Conservation (phyloP, 2,113 vertebrate species). For the Megaceryle torquata region DNA sequence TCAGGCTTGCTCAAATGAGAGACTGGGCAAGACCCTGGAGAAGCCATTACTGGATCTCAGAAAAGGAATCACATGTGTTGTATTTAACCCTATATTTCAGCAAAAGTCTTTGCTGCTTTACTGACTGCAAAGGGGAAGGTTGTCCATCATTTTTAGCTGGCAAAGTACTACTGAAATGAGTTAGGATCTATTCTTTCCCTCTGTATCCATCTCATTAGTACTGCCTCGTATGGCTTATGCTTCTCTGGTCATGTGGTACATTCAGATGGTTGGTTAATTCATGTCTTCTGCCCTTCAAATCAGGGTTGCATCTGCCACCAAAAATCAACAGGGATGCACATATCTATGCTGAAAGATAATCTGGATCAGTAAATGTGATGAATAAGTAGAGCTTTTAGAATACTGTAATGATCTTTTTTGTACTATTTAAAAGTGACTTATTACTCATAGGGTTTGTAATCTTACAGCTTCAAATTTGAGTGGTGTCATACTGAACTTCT, state of each 20-base stretch:
- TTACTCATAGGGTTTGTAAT: constrained; percentile 21
- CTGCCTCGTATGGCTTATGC: background rate
- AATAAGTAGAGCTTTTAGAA: constrained; percentile 45
- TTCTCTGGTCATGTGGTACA: constrained; percentile 37
- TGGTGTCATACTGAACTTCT: background rate
- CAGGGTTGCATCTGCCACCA: constrained; percentile 32
- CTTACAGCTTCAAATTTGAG: background rate
- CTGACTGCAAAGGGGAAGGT: background rate
- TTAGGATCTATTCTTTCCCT: constrained; percentile 51
- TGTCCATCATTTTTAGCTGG: constrained; percentile 1
- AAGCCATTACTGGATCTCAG: background rate
- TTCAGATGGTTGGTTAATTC: constrained; percentile 60
- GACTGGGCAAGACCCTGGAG: background rate
- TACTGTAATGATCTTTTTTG: constrained; percentile 31
- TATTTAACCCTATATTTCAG: background rate
- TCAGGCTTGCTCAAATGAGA: background rate
- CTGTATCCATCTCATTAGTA: constrained; percentile 33
- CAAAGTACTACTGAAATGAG: constrained; percentile 22
- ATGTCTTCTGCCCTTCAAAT: constrained; percentile 61
- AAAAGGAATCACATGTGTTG: background rate
- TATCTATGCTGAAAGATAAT: constrained; percentile 53
- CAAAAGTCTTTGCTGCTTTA: background rate
- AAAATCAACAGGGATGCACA: constrained; percentile 53
- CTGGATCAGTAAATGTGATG: constrained; percentile 42
- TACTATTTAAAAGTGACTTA: constrained; percentile 29